Evolutionary conservation across 2,888 invertebrate species (phyloP), one percentile per base, ranked within the genome.

Genomic region (Choristoneura rosaceana): DNA sequence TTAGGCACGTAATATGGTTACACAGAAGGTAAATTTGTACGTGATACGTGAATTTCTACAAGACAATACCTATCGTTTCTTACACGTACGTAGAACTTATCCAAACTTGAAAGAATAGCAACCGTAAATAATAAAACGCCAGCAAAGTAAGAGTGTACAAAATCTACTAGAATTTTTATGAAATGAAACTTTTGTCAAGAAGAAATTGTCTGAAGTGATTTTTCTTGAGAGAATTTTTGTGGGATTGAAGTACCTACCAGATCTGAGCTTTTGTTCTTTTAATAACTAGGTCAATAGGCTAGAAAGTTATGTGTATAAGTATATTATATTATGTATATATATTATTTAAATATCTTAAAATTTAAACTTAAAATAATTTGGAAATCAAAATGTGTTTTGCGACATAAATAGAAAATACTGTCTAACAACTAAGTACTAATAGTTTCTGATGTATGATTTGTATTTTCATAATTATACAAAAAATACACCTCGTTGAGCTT

Each of bases 131-230:
- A 55, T 55, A 55, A 59, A 59, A 59, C n/a, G 1, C 34, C 34
- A 5, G 7, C 38, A 34, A 59, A 59, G 59, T 59, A 38, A 59
- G 33, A 59, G 14, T 33, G 10, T n/a, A 59, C 59, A 34, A 59
- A 59, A 55, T 10, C 55, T 55, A 63, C 63, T 47, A 63, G 63
- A 50, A 34, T 47, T 47, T 47, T 47, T 7, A 50, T 34, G n/a
- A 5, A n/a, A 15, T 33, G 12, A 34, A 50, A 47, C 34, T 63
- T 63, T 63, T 41, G 25, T 33, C 4, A 47, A 34, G 45, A 34
- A 34, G 34, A 50, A 33, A n/a, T 63, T 17, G 33, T 50, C 10
- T 50, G 25, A 63, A 15, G 47, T 38, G 34, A 59, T 59, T 59
- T 52, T 47, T 34, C 63, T 63, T 63, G 4, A n/a, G n/a, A 34